These are phyloP conservation scores for Argya squamiceps DNA, from an alignment of 2,797 vertebrate genomes.

Conservation along the genomic window DNA sequence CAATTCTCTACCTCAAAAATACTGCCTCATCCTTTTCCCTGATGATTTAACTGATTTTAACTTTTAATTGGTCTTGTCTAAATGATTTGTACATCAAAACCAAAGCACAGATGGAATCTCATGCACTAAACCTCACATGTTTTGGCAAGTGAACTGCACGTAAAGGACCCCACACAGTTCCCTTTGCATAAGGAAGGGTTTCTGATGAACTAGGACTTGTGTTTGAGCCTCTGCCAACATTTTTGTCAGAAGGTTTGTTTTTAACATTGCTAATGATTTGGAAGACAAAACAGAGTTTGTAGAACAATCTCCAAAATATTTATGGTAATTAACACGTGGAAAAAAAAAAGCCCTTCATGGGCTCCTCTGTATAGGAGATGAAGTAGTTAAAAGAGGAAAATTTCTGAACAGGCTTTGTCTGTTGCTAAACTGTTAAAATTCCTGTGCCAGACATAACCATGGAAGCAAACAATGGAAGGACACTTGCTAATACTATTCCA, in stretches of 20 bases:
- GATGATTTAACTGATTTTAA: background rate
- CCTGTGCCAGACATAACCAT: background rate
- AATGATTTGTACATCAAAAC: background rate
- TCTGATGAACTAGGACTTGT: background rate
- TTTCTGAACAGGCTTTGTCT: background rate
- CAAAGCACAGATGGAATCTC: background rate
- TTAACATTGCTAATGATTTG: slow-evolving; percentile 27
- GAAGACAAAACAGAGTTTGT: slow-evolving; percentile 12
- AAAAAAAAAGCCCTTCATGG: background rate
- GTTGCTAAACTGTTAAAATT: slow-evolving; percentile 1
- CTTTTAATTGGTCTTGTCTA: background rate
- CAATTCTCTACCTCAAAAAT: background rate
- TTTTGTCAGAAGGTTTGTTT: slow-evolving; percentile 24
- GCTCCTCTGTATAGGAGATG: background rate
- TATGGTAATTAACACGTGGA: background rate
- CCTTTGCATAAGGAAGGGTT: background rate
- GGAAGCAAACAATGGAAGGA: background rate
- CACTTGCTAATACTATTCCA: background rate
- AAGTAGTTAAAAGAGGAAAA: slow-evolving; percentile 13
- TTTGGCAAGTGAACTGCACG: background rate
- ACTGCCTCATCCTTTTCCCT: background rate
- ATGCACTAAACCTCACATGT: background rate
- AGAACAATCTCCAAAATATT: slow-evolving; percentile 18
- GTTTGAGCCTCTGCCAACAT: slow-evolving; percentile 41
- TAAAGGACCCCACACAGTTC: background rate